A percentile compares a stretch with the other conserved stretches of the same genome.
phyloP scores from a whole-genome alignment of 35 echinoderm and acorn worm species.

The Amphiura filiformis region DNA sequence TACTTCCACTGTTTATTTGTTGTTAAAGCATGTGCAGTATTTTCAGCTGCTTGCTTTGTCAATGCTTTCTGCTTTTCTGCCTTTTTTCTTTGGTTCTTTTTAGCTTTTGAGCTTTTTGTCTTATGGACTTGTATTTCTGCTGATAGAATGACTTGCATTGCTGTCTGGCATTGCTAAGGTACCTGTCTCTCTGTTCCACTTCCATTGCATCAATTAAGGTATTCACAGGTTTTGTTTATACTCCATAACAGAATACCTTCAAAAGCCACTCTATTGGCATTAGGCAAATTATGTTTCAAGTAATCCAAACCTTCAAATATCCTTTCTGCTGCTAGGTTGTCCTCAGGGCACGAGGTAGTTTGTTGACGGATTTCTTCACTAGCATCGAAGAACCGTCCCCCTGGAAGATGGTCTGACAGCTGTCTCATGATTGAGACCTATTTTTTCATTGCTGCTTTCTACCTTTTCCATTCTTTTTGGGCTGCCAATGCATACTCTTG shows the following conservation, averaged over 20 bases:
- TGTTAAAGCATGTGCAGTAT: too few species aligned
- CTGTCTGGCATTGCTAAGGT: not conserved
- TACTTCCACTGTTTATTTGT: too few species aligned
- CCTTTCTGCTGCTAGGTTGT: constrained; percentile 39
- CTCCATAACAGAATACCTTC: constrained; percentile 36
- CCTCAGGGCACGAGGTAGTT: constrained; percentile 44
- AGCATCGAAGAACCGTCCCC: constrained; percentile 21
- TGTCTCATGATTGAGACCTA: constrained; percentile 27
- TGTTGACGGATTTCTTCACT: constrained; percentile 11
- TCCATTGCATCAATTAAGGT: constrained; percentile 4
- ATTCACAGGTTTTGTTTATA: constrained; percentile 39
- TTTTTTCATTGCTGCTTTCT: too few species aligned
- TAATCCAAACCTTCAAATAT: constrained; percentile 38
- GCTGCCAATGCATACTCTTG: too few species aligned
- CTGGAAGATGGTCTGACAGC: constrained; percentile 25
- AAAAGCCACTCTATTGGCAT: constrained; percentile 41
- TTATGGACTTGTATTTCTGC: constrained; percentile 33
- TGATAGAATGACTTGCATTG: constrained; percentile 18
- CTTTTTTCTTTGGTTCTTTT: not conserved
- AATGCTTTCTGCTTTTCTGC: too few species aligned
- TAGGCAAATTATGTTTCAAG: constrained; percentile 28
- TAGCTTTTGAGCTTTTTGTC: constrained; percentile 30
- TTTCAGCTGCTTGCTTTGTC: too few species aligned
- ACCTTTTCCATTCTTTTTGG: too few species aligned
- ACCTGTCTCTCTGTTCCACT: constrained; percentile 26